Base-by-base conservation (phyloP, 1,140 invertebrate genomes). In the Drosophila ohnishii region DNA sequence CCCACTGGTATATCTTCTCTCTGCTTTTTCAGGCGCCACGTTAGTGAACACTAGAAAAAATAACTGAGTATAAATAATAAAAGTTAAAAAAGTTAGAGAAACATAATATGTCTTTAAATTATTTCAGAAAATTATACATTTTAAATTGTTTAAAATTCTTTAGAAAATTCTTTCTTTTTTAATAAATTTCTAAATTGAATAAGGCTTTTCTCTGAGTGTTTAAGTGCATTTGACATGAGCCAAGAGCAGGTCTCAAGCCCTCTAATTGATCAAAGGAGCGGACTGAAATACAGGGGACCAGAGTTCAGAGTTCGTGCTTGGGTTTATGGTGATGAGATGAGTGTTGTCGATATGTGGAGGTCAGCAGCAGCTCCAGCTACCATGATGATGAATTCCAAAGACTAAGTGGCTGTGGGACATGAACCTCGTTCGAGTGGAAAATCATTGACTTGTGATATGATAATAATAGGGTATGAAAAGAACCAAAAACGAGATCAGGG, bases 271-370 rank as follows among this genome's bases (percentile, higher is more conserved):
- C 69, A 71, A 72, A 72, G 65, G 65, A 69, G 47, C 42, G 47
- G n/a, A 37, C 42, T 37, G 61, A 19, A 25, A 50, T 48, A 25
- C n/a, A 25, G 65, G 30, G 61, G 13, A 55, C 62, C 2, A 22
- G 66, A 71, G 69, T 71, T 72, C 69, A 71, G 66, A 72, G 69
- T 72, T 72, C 67, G 67, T 71, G 67, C 42, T 71, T 71, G 51
- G 65, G 65, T 48, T 70, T 70, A 58, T 47, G 67, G 67, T 71
- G 69, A 59, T 39, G 66, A 59, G 69, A 42, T 61, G 37, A 44
- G 65, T 58, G 34, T 57, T 70, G 34, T 57, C 66, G 35, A 47
- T 45, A 34, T 48, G 61, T 42, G 42, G 42, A 71, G 67, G 65
- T 71, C 65, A 64, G 11, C 13, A 19, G 14, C 57, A 22, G 22